A percentile compares a stretch with the other conserved stretches of the same genome.
phyloP scores from a whole-genome alignment of 2,113 vertebrate genomes.

The Sinocyclocheilus grahami region DNA sequence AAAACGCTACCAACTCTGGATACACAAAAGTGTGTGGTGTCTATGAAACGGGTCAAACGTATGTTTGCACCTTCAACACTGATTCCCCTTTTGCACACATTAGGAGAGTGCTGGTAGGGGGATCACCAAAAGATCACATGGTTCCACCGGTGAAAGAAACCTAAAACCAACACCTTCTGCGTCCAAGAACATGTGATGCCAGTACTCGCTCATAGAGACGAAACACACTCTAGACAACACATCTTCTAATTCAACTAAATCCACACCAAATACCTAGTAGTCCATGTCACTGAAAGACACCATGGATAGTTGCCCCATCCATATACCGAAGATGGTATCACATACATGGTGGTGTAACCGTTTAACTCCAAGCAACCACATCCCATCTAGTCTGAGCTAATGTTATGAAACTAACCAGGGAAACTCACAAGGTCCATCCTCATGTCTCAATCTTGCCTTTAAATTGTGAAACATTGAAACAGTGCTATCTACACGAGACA shows the following conservation, averaged over 20 bases:
- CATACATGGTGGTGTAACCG: neutral
- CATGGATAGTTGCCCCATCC: neutral
- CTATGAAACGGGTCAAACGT: slow-evolving; percentile 7
- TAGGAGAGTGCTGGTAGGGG: slow-evolving; percentile 58
- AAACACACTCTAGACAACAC: neutral
- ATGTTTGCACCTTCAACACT: slow-evolving; percentile 58
- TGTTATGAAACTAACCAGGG: neutral
- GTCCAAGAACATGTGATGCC: slow-evolving; percentile 75
- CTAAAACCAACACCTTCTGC: slow-evolving; percentile 76
- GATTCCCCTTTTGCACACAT: slow-evolving; percentile 69
- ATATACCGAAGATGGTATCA: neutral
- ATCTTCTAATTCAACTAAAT: neutral
- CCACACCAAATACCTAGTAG: neutral
- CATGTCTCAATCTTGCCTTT: neutral
- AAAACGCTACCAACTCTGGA: neutral
- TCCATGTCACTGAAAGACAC: neutral
- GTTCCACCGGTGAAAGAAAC: slow-evolving; percentile 75
- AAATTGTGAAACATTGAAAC: neutral
- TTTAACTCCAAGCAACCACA: neutral
- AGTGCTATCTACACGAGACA: neutral
- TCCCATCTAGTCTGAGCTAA: neutral
- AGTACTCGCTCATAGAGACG: slow-evolving; percentile 28
- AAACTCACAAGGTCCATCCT: neutral
- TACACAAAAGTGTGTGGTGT: neutral
- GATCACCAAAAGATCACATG: slow-evolving; percentile 70